Conservation (phyloP, 30 jellyfish, hydroid and myxozoan species). For the Morbakka virulenta region DNA sequence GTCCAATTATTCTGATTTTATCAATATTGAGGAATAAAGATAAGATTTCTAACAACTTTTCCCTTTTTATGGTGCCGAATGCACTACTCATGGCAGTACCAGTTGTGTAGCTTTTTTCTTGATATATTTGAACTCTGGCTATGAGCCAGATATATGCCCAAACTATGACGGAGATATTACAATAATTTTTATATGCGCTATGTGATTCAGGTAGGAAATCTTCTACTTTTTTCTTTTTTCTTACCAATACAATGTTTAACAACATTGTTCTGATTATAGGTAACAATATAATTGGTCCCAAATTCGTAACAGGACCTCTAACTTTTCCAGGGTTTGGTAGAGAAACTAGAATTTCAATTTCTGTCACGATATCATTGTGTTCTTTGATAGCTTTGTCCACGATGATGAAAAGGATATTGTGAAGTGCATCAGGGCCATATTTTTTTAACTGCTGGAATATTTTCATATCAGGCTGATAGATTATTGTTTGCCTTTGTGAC, state of each 20-base stretch:
- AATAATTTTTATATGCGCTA: constrained; percentile 27
- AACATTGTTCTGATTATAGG: constrained; percentile 30
- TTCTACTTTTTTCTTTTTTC: constrained; percentile 34
- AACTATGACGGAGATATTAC: constrained; percentile 35
- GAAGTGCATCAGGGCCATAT: constrained; percentile 35
- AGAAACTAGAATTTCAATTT: constrained; percentile 13
- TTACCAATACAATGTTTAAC: constrained; percentile 21
- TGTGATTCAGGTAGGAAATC: constrained; percentile 38
- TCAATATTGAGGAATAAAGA: neutral
- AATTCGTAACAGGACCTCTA: constrained; percentile 32
- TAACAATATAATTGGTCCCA: constrained; percentile 37
- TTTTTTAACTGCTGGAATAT: neutral
- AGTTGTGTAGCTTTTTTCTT: constrained; percentile 20
- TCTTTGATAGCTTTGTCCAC: constrained; percentile 26
- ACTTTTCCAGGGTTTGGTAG: constrained; percentile 44
- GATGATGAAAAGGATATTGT: constrained; percentile 17
- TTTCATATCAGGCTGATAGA: constrained; percentile 15
- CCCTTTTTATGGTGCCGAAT: constrained; percentile 27
- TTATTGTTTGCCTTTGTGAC: constrained; percentile 3
- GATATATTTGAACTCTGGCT: constrained; percentile 42
- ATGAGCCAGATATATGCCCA: constrained; percentile 55
- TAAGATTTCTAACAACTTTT: constrained; percentile 15
- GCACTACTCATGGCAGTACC: constrained; percentile 37
- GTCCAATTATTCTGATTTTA: constrained; percentile 42
- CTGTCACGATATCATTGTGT: constrained; percentile 34